These are phyloP conservation scores for Protobothrops mucrosquamatus DNA, from an alignment of 2,113 vertebrate species.

Conservation along the genomic window DNA sequence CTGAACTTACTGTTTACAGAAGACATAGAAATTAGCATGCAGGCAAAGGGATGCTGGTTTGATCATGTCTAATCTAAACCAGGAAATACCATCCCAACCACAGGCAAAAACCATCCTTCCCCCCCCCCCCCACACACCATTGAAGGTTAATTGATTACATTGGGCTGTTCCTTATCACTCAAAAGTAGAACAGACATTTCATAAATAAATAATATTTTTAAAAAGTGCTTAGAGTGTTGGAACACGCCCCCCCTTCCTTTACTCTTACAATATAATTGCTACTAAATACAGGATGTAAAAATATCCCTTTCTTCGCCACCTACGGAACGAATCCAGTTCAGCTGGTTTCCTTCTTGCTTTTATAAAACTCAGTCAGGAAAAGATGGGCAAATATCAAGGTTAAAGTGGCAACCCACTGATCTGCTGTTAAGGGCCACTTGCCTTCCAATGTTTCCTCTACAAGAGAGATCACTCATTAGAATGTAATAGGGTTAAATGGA, in stretches of 20 bases:
- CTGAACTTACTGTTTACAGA: background rate
- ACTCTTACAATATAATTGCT: background rate
- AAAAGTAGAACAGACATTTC: background rate
- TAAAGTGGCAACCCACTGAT: slow-evolving; percentile 3
- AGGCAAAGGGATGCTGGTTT: background rate
- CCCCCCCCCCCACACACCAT: too few relatives aligned
- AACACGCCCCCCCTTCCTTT: background rate
- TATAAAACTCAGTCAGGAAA: background rate
- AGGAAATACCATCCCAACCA: background rate
- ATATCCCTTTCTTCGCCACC: background rate
- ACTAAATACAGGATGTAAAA: background rate
- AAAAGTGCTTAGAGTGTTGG: background rate
- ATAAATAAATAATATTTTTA: background rate
- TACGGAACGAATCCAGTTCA: background rate
- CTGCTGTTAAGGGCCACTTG: background rate
- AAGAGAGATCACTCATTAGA: slow-evolving; percentile 14
- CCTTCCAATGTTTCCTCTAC: background rate
- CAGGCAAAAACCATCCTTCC: background rate
- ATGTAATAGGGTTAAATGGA: slow-evolving; percentile 27
- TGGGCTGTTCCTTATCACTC: background rate
- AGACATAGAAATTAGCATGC: background rate
- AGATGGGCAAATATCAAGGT: slow-evolving; percentile 1
- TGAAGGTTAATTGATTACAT: background rate
- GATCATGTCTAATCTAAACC: background rate
- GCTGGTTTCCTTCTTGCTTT: background rate